These are phyloP conservation scores for Lateolabrax maculatus DNA, from an alignment of 2,797 vertebrate genomes.

Conservation along the genomic window DNA sequence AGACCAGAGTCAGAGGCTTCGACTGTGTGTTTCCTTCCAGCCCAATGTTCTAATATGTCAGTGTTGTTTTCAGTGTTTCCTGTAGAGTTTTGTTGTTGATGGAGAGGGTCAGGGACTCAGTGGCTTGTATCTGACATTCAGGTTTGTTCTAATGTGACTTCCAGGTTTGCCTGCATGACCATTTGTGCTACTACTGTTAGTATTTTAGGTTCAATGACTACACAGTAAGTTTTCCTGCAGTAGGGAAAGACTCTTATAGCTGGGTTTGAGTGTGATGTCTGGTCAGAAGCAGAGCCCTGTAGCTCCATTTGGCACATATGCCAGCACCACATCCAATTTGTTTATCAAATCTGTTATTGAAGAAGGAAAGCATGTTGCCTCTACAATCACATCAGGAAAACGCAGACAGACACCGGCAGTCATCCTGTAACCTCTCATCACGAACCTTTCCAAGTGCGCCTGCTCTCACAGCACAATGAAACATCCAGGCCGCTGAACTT, in stretches of 20 bases:
- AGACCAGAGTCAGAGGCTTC: conserved; percentile 51
- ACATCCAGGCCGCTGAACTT: conserved; percentile 11
- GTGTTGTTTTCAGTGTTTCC: conserved; percentile 46
- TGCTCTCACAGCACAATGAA: conserved; percentile 15
- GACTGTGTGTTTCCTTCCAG: conserved; percentile 46
- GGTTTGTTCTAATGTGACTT: conserved; percentile 1
- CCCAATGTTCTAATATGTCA: conserved; percentile 19
- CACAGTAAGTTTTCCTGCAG: not conserved
- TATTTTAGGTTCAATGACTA: not conserved
- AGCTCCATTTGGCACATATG: conserved; percentile 4
- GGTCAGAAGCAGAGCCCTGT: not conserved
- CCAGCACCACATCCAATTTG: conserved; percentile 32
- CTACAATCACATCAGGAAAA: conserved; percentile 22
- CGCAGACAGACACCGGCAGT: not conserved
- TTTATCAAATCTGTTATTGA: conserved; percentile 47
- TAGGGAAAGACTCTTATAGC: not conserved
- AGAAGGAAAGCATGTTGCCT: conserved; percentile 27
- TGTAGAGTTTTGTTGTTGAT: conserved; percentile 40
- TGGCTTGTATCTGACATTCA: not conserved
- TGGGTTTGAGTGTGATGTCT: not conserved
- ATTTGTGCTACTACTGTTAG: not conserved
- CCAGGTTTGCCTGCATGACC: not conserved
- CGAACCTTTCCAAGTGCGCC: not conserved
- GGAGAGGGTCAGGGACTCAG: not conserved
- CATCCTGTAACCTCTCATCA: conserved; percentile 19